A percentile compares a stretch with the other conserved stretches of the same genome.
phyloP scores from a whole-genome alignment of 1,140 invertebrate genomes.

The Procambarus clarkii region DNA sequence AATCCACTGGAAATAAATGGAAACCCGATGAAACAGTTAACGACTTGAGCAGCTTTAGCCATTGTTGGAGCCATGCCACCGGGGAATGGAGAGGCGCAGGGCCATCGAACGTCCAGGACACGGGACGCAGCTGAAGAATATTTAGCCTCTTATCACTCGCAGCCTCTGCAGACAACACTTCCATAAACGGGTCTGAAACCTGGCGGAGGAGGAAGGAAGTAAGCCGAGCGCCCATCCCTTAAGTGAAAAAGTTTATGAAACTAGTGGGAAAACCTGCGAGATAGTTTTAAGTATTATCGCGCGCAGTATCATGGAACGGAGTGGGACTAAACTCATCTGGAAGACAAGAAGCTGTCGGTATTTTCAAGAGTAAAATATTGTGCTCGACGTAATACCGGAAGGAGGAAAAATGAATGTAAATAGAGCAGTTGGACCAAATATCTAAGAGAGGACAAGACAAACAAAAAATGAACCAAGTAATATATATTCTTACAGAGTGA shows the following conservation, averaged over 20 bases:
- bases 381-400: conserved; percentile 1
- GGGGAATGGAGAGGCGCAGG: conserved; percentile 36
- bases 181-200: conserved; percentile 38
- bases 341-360: conserved; percentile 30
- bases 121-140: conserved; percentile 60
- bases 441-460: neutral
- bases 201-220: conserved; percentile 48
- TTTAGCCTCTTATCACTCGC: conserved; percentile 66
- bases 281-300: conserved; percentile 25
- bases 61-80: conserved; percentile 36
- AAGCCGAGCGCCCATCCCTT: conserved; percentile 27
- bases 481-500: neutral
- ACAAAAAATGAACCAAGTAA: neutral
- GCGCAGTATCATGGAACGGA: conserved; percentile 46
- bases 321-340: conserved; percentile 23
- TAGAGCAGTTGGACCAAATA: conserved; percentile 4
- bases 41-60: conserved; percentile 28
- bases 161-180: conserved; percentile 50
- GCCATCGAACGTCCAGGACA: conserved; percentile 15
- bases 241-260: conserved; percentile 57
- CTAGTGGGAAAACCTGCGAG: conserved; percentile 6
- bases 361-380: conserved; percentile 41
- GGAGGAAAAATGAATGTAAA: conserved; percentile 14
- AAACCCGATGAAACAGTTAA: conserved; percentile 62
- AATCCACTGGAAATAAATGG: conserved; percentile 52